Conservation (phyloP, 2,113 vertebrate genomes). For the Corythornis vintsioides region DNA sequence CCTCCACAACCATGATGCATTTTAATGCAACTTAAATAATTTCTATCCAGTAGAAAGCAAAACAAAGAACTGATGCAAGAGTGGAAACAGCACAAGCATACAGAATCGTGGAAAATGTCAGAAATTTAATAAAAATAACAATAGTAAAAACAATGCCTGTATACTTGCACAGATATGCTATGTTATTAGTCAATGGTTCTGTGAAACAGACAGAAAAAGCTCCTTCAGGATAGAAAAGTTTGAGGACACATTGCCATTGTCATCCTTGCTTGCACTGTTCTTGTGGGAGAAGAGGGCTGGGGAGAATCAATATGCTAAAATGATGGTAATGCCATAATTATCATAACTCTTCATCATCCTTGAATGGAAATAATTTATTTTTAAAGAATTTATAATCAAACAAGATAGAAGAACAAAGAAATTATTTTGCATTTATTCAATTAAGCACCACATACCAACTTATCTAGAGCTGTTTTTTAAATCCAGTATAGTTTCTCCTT, state of each 20-base stretch:
- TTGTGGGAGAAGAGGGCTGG: not conserved
- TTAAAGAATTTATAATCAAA: conserved; percentile 27
- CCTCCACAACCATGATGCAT: not conserved
- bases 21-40: not conserved
- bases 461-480: conserved; percentile 16
- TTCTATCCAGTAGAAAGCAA: not conserved
- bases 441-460: conserved; percentile 60
- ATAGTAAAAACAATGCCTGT: not conserved
- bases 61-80: not conserved
- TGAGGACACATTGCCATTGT: not conserved
- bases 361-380: conserved; percentile 46
- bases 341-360: conserved; percentile 13
- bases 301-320: not conserved
- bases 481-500: conserved; percentile 53
- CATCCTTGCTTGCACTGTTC: not conserved
- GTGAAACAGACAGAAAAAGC: not conserved
- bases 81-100: not conserved
- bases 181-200: not conserved
- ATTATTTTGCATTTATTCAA: conserved; percentile 46
- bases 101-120: not conserved
- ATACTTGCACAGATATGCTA: not conserved
- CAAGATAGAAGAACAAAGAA: conserved; percentile 41
- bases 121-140: not conserved
- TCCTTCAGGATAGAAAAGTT: not conserved
- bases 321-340: not conserved